Evolutionary conservation across 2,888 invertebrate genomes (phyloP).

Genomic region (Leucoptera coffeella): DNA sequence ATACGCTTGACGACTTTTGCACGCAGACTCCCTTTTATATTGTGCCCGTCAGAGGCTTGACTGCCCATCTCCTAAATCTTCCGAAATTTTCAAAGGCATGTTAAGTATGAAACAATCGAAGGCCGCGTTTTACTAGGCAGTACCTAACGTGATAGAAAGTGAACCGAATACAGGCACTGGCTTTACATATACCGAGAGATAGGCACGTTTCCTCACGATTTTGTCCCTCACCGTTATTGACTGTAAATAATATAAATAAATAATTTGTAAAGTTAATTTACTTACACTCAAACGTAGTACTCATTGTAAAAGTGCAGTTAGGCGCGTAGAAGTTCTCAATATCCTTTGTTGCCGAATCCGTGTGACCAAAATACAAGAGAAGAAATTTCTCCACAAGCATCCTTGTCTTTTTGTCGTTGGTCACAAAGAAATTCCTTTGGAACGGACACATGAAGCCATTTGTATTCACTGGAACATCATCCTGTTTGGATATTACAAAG

Average conservation of each 20-base stretch:
- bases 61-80: no score
- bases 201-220: no score
- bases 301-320: constrained; percentile 12
- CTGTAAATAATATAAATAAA: neutral
- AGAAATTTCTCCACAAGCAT: constrained; percentile 31
- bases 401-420: constrained; percentile 14
- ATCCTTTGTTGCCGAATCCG: constrained; percentile 13
- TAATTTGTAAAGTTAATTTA: constrained; percentile 1
- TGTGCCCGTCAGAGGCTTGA: no score
- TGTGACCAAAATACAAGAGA: constrained; percentile 24
- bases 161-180: no score
- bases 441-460: constrained; percentile 22
- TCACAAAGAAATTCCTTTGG: constrained; percentile 17
- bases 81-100: no score
- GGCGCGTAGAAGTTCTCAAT: constrained; percentile 18
- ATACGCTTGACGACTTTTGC: no score
- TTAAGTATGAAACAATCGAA: no score
- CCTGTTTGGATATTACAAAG: constrained; percentile 22
- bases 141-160: no score
- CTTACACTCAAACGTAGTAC: constrained; percentile 13
- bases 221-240: no score
- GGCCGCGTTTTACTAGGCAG: no score
- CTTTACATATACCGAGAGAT: no score
- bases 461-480: constrained; percentile 25
- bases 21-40: no score